Conservation (phyloP, 1,140 invertebrate species). For the Zaprionus camerounensis region DNA sequence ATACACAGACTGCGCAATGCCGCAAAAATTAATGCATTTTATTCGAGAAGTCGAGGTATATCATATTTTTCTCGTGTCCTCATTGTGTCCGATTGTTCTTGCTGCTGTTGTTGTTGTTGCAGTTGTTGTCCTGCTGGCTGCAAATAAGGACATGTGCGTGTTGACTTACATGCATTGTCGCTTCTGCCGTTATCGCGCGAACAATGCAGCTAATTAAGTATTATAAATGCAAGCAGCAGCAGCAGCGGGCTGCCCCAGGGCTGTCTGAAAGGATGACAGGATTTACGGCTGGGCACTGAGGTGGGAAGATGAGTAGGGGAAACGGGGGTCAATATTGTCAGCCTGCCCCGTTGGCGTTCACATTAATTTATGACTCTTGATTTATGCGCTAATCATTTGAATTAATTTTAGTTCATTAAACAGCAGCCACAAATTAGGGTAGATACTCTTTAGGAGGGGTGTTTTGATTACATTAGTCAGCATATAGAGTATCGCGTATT, state of each 20-base stretch:
- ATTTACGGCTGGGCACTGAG: conserved; percentile 15
- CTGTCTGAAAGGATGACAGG: neutral
- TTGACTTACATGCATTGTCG: conserved; percentile 55
- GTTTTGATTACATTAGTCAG: neutral
- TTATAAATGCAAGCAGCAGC: conserved; percentile 62
- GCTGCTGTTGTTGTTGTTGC: conserved; percentile 14
- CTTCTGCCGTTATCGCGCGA: conserved; percentile 60
- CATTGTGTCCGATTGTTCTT: conserved; percentile 20
- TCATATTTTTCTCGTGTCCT: conserved; percentile 19
- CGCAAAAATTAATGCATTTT: conserved; percentile 66
- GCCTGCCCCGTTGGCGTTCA: neutral
- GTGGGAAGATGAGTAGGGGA: neutral
- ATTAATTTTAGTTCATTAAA: conserved; percentile 18
- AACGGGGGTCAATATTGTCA: conserved; percentile 9
- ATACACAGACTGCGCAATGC: conserved; percentile 53
- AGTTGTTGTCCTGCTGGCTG: neutral
- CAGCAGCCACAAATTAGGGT: conserved; percentile 5
- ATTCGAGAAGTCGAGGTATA: conserved; percentile 11
- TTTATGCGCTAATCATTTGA: conserved; percentile 25
- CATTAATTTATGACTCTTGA: conserved; percentile 26
- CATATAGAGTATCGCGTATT: neutral
- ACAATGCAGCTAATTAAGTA: conserved; percentile 80
- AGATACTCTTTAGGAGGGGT: neutral
- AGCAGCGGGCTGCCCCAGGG: conserved; percentile 19
- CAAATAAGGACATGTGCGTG: conserved; percentile 49